Base-by-base conservation (phyloP, 2,888 invertebrate species). In the Apoda limacodes region DNA sequence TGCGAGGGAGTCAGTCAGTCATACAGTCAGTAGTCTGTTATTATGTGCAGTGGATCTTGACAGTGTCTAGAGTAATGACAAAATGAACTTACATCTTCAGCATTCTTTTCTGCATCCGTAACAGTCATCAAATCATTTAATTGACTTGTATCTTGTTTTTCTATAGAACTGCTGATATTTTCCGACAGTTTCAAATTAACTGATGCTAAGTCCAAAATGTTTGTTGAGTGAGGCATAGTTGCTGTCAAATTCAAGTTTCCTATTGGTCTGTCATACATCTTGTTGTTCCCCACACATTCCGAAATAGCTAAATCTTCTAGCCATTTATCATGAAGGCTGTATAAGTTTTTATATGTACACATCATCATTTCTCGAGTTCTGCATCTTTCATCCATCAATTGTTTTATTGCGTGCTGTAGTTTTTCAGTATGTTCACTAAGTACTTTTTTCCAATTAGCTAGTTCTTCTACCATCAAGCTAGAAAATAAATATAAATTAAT, bases 391-490 rank as follows among this genome's bases (percentile, higher is more conserved):
- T 89, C 88, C 14, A 92, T 63, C 31, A 92, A 55, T 41, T 83
- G 82, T 59, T 87, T 87, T 39, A 90, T 75, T 19, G 85, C 83
- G 58, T 87, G 86, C 58, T 90, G 87, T 31, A 90, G 69, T 43
- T 88, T 88, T 15, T 85, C 84, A 28, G 87, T 84, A 60, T 88
- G 84, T 43, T 88, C 88, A 9, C 85, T 86, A 13, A 95, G 75
- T 31, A 88, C 84, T 26, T 90, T 90, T 62, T 95, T 94, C 86
- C 93, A 93, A 46, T 88, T 84, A 1, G 94, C 94, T 43, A 95
- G 66, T 70, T 96, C 95, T 70, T 96, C 95, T 2, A 95, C 90
- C 90, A 96, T 92, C 34, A 95, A 85, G 62, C 95, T 95, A 55
- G 22, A 81, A 78, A 27, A 9, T 28, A 40, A 39, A 40, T 12